phyloP scores from a whole-genome alignment of 2,888 invertebrate species.

The Yponomeuta cagnagella region DNA sequence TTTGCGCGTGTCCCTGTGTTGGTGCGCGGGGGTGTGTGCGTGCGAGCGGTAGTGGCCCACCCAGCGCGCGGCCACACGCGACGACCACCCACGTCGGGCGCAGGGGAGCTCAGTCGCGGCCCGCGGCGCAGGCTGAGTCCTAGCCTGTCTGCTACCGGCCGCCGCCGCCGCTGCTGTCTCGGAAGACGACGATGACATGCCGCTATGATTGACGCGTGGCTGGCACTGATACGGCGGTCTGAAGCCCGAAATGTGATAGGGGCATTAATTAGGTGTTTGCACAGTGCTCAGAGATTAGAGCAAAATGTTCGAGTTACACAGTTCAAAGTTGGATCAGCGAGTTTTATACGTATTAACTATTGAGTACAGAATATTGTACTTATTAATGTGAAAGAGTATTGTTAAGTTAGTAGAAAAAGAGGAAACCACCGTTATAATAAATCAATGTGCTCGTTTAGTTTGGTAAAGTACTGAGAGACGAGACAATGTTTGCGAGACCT shows the following conservation, averaged over 20 bases:
- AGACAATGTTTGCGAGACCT: background rate
- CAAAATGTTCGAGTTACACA: too few species aligned
- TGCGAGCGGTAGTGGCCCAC: constrained; percentile 64
- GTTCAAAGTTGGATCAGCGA: background rate
- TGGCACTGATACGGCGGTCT: background rate
- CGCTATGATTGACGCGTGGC: constrained; percentile 17
- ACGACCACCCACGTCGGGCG: constrained; percentile 67
- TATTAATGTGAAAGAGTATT: too few species aligned
- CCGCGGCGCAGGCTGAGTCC: constrained; percentile 35
- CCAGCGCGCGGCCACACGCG: constrained; percentile 73
- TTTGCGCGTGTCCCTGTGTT: constrained; percentile 64
- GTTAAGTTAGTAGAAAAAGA: background rate
- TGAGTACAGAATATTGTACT: too few species aligned
- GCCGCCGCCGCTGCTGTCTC: background rate
- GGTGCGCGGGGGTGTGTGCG: constrained; percentile 55
- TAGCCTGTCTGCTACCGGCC: constrained; percentile 5
- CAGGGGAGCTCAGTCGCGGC: constrained; percentile 58
- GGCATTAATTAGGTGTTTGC: too few species aligned
- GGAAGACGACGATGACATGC: background rate
- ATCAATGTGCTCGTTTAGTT: background rate
- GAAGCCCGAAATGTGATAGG: background rate
- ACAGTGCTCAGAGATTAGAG: too few species aligned
- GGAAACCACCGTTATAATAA: background rate
- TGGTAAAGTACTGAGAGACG: background rate
- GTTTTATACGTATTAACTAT: too few species aligned